These are phyloP conservation scores for Chironomus tentans DNA, from an alignment of 2,888 invertebrate species.

Conservation along the genomic window DNA sequence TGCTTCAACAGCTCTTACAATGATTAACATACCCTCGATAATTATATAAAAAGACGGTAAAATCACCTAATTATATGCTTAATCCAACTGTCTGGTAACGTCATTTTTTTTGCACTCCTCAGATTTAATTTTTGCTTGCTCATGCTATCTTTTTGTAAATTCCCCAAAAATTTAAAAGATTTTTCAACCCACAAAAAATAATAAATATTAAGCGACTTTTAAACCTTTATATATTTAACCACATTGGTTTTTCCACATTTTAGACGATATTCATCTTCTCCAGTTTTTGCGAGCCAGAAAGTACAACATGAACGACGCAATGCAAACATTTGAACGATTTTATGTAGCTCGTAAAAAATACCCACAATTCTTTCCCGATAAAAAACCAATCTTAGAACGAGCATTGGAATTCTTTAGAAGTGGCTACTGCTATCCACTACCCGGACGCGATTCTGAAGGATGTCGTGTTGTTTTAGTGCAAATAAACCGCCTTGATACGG, in stretches of 20 bases:
- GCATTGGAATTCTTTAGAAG: slow-evolving; percentile 72
- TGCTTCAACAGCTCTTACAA: too few species aligned
- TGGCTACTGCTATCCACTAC: slow-evolving; percentile 67
- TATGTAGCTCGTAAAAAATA: slow-evolving; percentile 74
- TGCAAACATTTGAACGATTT: slow-evolving; percentile 80
- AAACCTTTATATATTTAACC: background rate
- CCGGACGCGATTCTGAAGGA: slow-evolving; percentile 65
- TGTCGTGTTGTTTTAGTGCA: slow-evolving; percentile 68
- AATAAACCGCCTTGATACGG: slow-evolving; percentile 70
- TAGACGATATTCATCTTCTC: slow-evolving; percentile 64
- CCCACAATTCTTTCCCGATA: slow-evolving; percentile 76
- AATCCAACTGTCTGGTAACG: too few species aligned
- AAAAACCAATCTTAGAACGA: slow-evolving; percentile 66
- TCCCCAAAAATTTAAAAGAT: background rate
- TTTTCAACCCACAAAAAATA: background rate
- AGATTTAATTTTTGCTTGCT: too few species aligned
- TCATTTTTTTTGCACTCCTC: too few species aligned
- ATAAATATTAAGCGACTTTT: too few species aligned
- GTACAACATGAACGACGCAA: slow-evolving; percentile 74
- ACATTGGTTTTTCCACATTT: slow-evolving; percentile 25
- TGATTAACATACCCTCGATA: too few species aligned
- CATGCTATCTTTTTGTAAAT: background rate
- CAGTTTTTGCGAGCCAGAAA: slow-evolving; percentile 81
- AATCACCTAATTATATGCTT: too few species aligned
- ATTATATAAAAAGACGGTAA: too few species aligned